A percentile compares a stretch with the other conserved stretches of the same genome.
These are phyloP conservation scores for Andricus curvator DNA, from an alignment of 2,888 invertebrate species.

Conservation along the genomic window DNA sequence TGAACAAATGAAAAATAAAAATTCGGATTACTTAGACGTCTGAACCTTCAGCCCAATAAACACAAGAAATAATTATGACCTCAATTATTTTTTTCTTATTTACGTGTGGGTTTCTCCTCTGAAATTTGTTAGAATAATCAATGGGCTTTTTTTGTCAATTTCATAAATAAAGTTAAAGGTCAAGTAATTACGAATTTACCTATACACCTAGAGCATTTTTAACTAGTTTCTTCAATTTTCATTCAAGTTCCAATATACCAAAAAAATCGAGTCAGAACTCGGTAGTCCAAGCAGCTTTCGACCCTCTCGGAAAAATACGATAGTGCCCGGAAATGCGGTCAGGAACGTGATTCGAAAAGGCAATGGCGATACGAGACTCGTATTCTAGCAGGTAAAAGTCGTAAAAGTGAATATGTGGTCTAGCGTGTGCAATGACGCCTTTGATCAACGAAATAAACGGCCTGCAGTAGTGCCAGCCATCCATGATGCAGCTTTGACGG, in stretches of 20 bases:
- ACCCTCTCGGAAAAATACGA: conserved; percentile 36
- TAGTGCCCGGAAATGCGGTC: conserved; percentile 51
- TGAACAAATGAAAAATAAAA: too few species aligned
- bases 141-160: too few species aligned
- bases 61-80: too few species aligned
- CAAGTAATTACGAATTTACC: too few species aligned
- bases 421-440: conserved; percentile 48
- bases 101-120: too few species aligned
- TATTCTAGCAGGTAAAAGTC: conserved; percentile 49
- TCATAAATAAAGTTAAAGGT: too few species aligned
- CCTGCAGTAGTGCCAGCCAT: conserved; percentile 40
- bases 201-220: too few species aligned
- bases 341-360: conserved; percentile 52
- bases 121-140: too few species aligned
- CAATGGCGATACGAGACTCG: conserved; percentile 47
- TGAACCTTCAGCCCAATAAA: too few species aligned
- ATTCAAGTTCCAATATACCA: background rate
- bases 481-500: conserved; percentile 47
- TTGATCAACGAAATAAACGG: conserved; percentile 54
- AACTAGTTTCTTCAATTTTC: background rate
- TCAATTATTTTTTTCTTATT: too few species aligned
- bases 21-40: too few species aligned
- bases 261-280: conserved; percentile 12
- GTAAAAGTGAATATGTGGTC: conserved; percentile 47
- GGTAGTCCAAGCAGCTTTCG: conserved; percentile 29